Evolutionary conservation across 1,140 invertebrate genomes (phyloP), one percentile per base, ranked within the genome.

Genomic region (Megalopta genalis): DNA sequence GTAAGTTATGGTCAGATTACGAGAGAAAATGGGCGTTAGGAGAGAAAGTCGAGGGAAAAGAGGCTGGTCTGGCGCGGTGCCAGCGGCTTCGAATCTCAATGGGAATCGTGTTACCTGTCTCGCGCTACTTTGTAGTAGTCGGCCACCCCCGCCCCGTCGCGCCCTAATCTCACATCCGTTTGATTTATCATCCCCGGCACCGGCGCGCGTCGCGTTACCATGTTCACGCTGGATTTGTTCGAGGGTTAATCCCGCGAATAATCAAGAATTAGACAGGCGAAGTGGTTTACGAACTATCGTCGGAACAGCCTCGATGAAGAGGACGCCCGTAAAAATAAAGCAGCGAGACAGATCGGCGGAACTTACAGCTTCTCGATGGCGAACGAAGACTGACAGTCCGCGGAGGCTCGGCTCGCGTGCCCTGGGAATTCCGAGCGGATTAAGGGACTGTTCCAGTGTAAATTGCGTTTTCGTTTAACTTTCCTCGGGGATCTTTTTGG

Each of bases 31-130:
- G 25, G 42, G 7, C 3, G 14, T 16, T 18, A 54, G 52, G 67
- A 71, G 54, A 37, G 39, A 62, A 59, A 32, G 25, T 18, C 1
- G 37, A 14, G 18, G 52, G 37, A 39, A n/a, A 46, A 42, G 18
- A 60, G 66, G 32, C 64, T 37, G 76, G 39, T 23, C 52, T 87
- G 86, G 86, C 84, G 42, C 37, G 49, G 12, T n/a, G 77, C 85
- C 86, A 87, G 59, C 32, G 27, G 52, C 72, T 80, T 49, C 71
- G 77, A 70, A 80, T 84, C 81, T 83, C 77, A 80, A 84, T 83
- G 82, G 84, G 84, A 88, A 89, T 90, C 89, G 86, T 88, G 88
- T 90, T 90, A 87, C 83, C 82, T 84, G 88, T 87, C 84, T 82
- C 84, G 75, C 76, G 78, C 87, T 86, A 84, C 81, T 86, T 83